Percentiles rank a stretch among this genome's conserved stretches.
Evolutionary conservation across 2,888 invertebrate genomes (phyloP).

Genomic region (Leptinotarsa peninsularis): DNA sequence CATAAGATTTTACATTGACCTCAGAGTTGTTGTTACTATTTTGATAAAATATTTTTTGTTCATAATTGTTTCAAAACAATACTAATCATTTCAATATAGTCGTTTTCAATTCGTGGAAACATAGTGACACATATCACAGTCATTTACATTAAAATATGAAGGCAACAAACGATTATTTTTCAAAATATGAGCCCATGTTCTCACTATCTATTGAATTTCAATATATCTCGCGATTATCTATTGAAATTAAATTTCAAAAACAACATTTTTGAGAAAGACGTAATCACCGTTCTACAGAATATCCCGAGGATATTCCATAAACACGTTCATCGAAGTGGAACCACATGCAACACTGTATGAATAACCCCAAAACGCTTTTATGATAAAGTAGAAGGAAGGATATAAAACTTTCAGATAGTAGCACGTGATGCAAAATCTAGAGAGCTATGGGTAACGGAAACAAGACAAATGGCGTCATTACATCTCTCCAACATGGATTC

Average conservation of each 20-base stretch:
- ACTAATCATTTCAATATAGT: too few species aligned
- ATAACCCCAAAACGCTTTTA: constrained; percentile 37
- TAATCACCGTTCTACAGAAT: background rate
- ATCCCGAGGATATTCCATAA: background rate
- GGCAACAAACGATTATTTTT: too few species aligned
- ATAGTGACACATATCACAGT: too few species aligned
- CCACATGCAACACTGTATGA: constrained; percentile 37
- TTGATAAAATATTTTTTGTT: too few species aligned
- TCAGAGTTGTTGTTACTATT: too few species aligned
- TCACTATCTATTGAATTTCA: too few species aligned
- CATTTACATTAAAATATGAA: too few species aligned
- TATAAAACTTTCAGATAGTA: constrained; percentile 40
- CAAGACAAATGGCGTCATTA: constrained; percentile 41
- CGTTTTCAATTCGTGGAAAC: too few species aligned
- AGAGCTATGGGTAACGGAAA: constrained; percentile 39
- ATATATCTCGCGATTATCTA: too few species aligned
- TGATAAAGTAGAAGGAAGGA: constrained; percentile 38
- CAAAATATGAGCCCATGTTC: too few species aligned
- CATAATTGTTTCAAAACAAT: too few species aligned
- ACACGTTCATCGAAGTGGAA: constrained; percentile 7
- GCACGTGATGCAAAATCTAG: constrained; percentile 45
- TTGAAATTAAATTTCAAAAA: background rate
- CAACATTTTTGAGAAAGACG: background rate
- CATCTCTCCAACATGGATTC: constrained; percentile 33
- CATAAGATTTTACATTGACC: too few species aligned